Evolutionary conservation across 2,113 vertebrate genomes (phyloP).

Genomic region (Acrocephalus arundinaceus): DNA sequence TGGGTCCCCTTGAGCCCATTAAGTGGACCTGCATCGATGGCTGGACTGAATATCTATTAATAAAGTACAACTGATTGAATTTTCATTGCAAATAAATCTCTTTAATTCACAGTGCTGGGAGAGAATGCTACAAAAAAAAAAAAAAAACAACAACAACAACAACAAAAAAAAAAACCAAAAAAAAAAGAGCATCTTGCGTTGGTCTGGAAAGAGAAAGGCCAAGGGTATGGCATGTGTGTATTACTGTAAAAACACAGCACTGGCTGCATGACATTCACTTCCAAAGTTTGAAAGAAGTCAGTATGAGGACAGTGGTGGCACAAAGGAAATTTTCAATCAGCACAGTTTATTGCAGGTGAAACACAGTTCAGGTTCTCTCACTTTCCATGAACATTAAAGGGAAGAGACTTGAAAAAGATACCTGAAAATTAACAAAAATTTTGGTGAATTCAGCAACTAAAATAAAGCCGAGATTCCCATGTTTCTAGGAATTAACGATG

Average conservation of each 20-base stretch:
- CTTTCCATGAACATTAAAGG: no score
- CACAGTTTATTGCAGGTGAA: no score
- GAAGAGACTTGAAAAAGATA: no score
- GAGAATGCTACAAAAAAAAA: conserved; percentile 70
- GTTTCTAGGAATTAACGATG: not conserved
- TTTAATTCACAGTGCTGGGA: conserved; percentile 83
- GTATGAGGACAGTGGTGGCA: no score
- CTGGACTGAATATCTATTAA: conserved; percentile 93
- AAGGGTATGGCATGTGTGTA: no score
- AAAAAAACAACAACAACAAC: no score
- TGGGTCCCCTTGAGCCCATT: conserved; percentile 89
- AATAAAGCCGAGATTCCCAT: not conserved
- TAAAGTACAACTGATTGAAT: conserved; percentile 98
- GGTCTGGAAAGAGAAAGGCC: conserved; percentile 58
- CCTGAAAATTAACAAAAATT: not conserved
- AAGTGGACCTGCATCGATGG: conserved; percentile 95
- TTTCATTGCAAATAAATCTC: conserved; percentile 93
- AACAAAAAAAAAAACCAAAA: no score
- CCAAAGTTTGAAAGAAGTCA: no score
- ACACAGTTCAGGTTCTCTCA: no score
- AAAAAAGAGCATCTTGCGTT: conserved; percentile 37
- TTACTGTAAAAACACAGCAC: no score
- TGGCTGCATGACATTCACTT: no score
- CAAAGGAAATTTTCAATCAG: no score
- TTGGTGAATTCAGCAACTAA: not conserved